Evolutionary conservation across 2,113 vertebrate genomes (phyloP).

Genomic region (Grantiella picta): DNA sequence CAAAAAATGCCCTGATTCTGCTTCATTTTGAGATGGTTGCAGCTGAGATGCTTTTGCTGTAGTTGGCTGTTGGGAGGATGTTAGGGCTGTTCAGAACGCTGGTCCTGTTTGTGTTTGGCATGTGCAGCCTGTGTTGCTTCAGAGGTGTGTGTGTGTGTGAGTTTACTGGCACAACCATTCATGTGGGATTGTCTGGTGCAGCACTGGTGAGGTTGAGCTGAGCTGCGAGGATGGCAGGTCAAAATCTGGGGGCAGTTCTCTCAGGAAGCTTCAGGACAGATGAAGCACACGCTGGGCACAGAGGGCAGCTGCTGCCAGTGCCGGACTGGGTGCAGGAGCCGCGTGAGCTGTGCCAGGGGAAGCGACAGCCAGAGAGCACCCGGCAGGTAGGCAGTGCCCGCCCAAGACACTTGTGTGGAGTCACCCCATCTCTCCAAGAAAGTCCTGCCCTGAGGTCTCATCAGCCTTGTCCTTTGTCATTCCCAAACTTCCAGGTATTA

Average conservation of each 20-base stretch:
- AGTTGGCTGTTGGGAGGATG: not conserved
- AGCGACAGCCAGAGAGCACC: not conserved
- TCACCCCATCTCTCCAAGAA: not conserved
- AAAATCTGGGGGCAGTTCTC: not conserved
- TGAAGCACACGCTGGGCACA: accelerated
- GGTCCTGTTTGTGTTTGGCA: not conserved
- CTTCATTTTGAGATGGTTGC: not conserved
- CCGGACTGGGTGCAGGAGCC: accelerated
- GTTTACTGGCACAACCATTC: accelerated
- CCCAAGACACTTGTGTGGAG: not conserved
- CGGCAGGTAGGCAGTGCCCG: not conserved
- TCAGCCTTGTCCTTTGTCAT: not conserved
- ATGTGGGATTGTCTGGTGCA: accelerated
- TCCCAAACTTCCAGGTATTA: constrained; percentile 5
- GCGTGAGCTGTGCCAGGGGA: not conserved
- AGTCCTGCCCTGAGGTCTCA: not conserved
- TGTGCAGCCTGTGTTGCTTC: not conserved
- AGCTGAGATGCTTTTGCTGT: not conserved
- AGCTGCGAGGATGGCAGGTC: accelerated
- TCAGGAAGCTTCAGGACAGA: not conserved
- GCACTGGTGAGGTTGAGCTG: not conserved
- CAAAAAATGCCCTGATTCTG: not conserved
- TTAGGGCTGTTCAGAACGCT: not conserved
- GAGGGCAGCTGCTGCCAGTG: not conserved
- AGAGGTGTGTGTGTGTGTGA: not conserved